A percentile compares a stretch with the other conserved stretches of the same genome.
Conservation (phyloP, 2,797 vertebrate species). For the Sylvilagus floridanus region DNA sequence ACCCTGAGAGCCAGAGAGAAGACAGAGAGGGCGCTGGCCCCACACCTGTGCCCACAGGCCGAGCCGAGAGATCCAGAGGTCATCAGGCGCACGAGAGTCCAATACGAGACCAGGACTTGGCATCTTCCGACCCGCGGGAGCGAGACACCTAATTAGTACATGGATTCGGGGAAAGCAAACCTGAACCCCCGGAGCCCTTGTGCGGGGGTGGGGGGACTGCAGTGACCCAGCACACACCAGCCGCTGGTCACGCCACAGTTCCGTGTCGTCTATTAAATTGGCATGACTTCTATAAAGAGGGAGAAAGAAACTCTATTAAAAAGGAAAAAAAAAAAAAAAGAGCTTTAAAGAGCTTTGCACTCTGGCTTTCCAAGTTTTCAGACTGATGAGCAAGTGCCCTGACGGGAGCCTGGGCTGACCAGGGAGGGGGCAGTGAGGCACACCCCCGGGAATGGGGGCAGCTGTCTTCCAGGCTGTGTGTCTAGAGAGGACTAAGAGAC, state of each 20-base stretch:
- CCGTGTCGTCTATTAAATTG: not conserved
- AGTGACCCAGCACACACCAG: not conserved
- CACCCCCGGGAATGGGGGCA: not conserved
- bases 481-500: not conserved
- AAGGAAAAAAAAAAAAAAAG: constrained; percentile 3
- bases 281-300: not conserved
- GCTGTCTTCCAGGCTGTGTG: constrained; percentile 5
- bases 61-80: not conserved
- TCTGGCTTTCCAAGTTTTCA: constrained; percentile 1
- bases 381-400: constrained; percentile 22
- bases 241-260: not conserved
- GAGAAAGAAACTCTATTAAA: constrained; percentile 28
- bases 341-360: not conserved
- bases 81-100: not conserved
- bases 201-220: no score
- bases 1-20: not conserved
- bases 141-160: constrained; percentile 12
- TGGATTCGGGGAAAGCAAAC: not conserved
- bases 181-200: not conserved
- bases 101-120: not conserved
- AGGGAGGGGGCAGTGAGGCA: not conserved
- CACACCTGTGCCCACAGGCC: not conserved
- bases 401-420: not conserved
- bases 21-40: not conserved
- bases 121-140: not conserved